Evolutionary conservation across 1,140 invertebrate genomes (phyloP).

Genomic region (Copidosoma floridanum): DNA sequence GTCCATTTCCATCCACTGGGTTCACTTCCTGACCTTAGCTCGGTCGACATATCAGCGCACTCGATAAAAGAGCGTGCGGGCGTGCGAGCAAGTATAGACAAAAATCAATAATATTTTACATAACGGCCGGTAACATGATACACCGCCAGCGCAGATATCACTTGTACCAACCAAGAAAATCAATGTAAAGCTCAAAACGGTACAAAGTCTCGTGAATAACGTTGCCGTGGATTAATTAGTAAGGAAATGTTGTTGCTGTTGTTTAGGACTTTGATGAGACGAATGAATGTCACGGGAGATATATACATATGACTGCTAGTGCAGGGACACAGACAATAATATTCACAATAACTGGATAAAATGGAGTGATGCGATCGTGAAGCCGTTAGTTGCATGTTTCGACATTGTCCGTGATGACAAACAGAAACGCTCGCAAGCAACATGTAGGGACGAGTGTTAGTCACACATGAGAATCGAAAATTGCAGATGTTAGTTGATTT

Average conservation of each 20-base stretch:
- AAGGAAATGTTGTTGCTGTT: background rate
- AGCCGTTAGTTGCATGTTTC: constrained; percentile 1
- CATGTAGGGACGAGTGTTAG: constrained; percentile 12
- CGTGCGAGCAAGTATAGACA: too few relatives aligned
- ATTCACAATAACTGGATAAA: constrained; percentile 1
- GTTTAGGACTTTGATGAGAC: background rate
- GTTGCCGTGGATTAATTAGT: constrained; percentile 15
- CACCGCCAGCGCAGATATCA: constrained; percentile 30
- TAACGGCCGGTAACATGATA: constrained; percentile 34
- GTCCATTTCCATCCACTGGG: constrained; percentile 33
- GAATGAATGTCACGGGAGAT: background rate
- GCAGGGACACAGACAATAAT: background rate
- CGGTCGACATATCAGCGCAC: constrained; percentile 28
- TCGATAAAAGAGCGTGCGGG: too few relatives aligned
- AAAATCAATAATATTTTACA: constrained; percentile 34
- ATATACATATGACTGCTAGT: too few relatives aligned
- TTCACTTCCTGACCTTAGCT: constrained; percentile 41
- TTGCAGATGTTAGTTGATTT: constrained; percentile 4
- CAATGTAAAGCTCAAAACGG: constrained; percentile 22
- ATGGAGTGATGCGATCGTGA: background rate
- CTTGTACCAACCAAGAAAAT: constrained; percentile 31
- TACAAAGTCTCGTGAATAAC: constrained; percentile 12
- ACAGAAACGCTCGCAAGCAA: constrained; percentile 2
- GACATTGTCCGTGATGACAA: background rate
- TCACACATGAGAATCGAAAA: constrained; percentile 1